phyloP scores from a whole-genome alignment of 2,113 vertebrate species.

The Hippocampus mohnikei region DNA sequence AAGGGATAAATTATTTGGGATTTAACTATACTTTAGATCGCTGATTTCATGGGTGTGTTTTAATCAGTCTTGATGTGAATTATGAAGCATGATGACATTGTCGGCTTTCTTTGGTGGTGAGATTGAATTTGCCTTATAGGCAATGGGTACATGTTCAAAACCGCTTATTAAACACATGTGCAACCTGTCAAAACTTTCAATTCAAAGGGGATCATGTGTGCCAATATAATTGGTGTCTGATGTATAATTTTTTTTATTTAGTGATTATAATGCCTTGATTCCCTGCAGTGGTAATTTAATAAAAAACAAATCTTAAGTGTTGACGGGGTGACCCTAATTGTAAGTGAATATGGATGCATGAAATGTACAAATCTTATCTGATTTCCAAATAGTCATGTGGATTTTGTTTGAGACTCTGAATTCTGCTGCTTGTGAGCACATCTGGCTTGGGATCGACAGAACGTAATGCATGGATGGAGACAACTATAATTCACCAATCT shows the following conservation, averaged over 20 bases:
- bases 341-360: conserved; percentile 16
- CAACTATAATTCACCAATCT: conserved; percentile 80
- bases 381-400: conserved; percentile 10
- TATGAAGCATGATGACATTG: neutral
- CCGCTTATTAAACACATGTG: neutral
- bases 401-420: conserved; percentile 56
- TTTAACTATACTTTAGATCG: neutral
- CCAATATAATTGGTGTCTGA: conserved; percentile 20
- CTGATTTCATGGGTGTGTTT: neutral
- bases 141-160: neutral
- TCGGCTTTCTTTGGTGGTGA: neutral
- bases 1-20: neutral
- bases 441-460: conserved; percentile 72
- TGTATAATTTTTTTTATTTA: conserved; percentile 9
- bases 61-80: neutral
- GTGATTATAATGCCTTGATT: conserved; percentile 16
- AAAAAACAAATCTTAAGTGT: conserved; percentile 17
- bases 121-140: neutral
- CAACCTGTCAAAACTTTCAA: neutral
- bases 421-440: conserved; percentile 71
- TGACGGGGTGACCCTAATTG: conserved; percentile 17
- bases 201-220: conserved; percentile 12
- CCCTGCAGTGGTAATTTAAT: conserved; percentile 4
- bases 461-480: conserved; percentile 77
- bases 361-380: conserved; percentile 9